Conservation (phyloP, 2,888 invertebrate genomes). For the Morpho deidamia region DNA sequence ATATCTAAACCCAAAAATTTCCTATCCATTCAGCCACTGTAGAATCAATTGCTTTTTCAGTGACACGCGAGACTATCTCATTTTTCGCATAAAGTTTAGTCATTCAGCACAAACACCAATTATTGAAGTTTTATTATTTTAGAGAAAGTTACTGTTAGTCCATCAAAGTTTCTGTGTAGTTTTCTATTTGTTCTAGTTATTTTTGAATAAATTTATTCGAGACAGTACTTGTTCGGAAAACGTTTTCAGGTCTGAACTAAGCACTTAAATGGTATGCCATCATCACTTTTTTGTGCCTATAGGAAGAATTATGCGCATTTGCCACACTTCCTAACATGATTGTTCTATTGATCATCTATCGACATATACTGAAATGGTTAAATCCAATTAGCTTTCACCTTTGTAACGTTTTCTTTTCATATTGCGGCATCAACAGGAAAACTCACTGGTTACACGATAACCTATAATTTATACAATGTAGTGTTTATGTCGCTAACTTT, state of each 20-base stretch:
- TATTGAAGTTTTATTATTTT: no score
- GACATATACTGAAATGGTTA: neutral
- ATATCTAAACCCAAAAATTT: no score
- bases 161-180: no score
- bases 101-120: no score
- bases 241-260: neutral
- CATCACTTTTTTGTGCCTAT: constrained; percentile 6
- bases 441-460: constrained; percentile 4
- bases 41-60: no score
- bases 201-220: no score
- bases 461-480: constrained; percentile 2
- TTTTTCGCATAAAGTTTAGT: no score
- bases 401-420: constrained; percentile 10
- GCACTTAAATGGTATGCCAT: neutral
- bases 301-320: constrained; percentile 12
- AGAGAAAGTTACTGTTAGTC: no score
- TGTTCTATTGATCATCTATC: constrained; percentile 15
- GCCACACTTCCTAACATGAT: constrained; percentile 8
- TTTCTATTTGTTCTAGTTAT: no score
- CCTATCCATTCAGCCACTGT: no score
- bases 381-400: constrained; percentile 13
- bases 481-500: no score
- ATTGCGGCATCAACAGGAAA: constrained; percentile 9
- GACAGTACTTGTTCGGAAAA: neutral
- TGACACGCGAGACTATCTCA: no score